Evolutionary conservation across 2,113 vertebrate species (phyloP), one percentile per base, ranked within the genome.

Genomic region (Ondatra zibethicus): DNA sequence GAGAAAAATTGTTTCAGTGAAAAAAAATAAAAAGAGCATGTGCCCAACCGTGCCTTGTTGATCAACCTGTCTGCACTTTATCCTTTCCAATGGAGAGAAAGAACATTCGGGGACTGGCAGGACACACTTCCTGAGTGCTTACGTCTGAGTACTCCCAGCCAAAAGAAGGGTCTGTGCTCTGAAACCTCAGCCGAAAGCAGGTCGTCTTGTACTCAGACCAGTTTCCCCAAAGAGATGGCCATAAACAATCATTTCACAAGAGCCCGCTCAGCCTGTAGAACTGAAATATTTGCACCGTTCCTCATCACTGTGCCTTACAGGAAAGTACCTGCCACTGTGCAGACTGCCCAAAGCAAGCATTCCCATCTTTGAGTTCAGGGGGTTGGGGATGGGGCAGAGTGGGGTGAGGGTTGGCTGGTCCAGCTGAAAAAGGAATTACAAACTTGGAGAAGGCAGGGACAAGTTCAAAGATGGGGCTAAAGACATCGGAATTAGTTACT

Each of bases 181-280:
- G 58, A 91, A 93, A 88, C 72, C 68, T 95, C 50, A 86, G 65
- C 84, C 39, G 21, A 95, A 97, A 96, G 73, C 73, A 91, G 36
- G 31, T 52, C 50, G 5, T 95, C 94, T 96, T 94, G 81, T 88
- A 94, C 88, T 91, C 81, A 92, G 94, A 95, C 65, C 19, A 81
- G 58, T 16, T 66, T 84, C 94, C 61, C 85, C 72, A 91, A 95
- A 95, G 89, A 96, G 82, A 88, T 80, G 65, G 90, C 31, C 84
- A 86, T 70, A 89, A 93, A 92, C 31, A 91, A 77, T 58, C 39
- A 72, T 63, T 90, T 92, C 82, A 96, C 73, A 93, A 92, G 92
- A 95, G 52, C 70, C 45, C 70, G 81, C 81, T 95, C 92, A 95
- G 76, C 96, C 87, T 97, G 73, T 84, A 94, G 78, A 87, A 81